phyloP scores from a whole-genome alignment of 2,113 vertebrate species.

The Nothoprocta perdicaria region DNA sequence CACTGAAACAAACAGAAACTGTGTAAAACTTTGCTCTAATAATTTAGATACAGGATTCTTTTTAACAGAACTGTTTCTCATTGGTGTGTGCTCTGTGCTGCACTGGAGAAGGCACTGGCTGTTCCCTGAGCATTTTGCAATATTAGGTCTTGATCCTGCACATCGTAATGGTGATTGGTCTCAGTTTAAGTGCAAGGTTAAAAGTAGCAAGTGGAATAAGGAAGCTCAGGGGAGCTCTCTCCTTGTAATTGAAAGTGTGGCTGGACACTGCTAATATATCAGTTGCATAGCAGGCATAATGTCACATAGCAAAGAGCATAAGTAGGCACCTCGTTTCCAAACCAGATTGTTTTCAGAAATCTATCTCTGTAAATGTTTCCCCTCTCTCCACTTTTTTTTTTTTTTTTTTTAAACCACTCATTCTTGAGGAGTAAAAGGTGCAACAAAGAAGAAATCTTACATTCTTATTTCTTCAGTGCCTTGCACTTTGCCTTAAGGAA shows the following conservation, averaged over 20 bases:
- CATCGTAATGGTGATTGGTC: not conserved
- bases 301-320: not conserved
- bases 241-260: not conserved
- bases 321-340: not conserved
- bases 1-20: not conserved
- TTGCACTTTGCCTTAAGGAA: not conserved
- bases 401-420: not conserved
- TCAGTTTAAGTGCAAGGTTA: not conserved
- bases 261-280: not conserved
- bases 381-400: not conserved
- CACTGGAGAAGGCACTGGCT: not conserved
- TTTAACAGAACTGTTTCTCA: conserved; percentile 18
- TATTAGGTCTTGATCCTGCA: conserved; percentile 14
- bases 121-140: conserved; percentile 7
- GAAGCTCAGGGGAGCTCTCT: not conserved
- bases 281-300: not conserved
- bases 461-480: not conserved
- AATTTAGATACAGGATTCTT: not conserved
- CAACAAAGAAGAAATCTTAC: not conserved
- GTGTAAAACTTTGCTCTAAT: not conserved
- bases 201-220: not conserved
- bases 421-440: not conserved
- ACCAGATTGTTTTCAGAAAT: not conserved
- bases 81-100: not conserved
- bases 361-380: not conserved